Evolutionary conservation across 2,888 invertebrate genomes (phyloP).

Genomic region (Drosophila conformis): DNA sequence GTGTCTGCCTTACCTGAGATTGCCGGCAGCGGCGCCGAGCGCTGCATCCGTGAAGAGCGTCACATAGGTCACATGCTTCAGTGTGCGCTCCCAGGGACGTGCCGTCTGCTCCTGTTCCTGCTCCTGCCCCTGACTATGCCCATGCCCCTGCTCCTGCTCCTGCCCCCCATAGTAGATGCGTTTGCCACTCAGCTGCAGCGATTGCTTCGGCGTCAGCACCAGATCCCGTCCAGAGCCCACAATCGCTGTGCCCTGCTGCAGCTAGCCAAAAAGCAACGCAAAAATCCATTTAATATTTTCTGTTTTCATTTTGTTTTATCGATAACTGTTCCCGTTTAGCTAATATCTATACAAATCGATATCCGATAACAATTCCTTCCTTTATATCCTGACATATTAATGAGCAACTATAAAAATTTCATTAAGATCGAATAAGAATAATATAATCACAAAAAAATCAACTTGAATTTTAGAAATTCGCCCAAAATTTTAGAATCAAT

Average conservation of each 20-base stretch:
- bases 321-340: background rate
- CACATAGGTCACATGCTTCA: slow-evolving; percentile 89
- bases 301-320: background rate
- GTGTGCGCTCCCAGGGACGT: slow-evolving; percentile 88
- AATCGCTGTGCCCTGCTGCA: slow-evolving; percentile 56
- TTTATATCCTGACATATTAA: too few relatives aligned
- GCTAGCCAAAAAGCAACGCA: slow-evolving; percentile 18
- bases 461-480: background rate
- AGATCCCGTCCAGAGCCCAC: slow-evolving; percentile 81
- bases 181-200: slow-evolving; percentile 79
- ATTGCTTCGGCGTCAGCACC: slow-evolving; percentile 82
- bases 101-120: background rate
- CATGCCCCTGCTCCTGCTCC: background rate
- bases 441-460: background rate
- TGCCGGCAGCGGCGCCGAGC: slow-evolving; percentile 69
- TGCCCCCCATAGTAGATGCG: slow-evolving; percentile 81
- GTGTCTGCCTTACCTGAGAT: slow-evolving; percentile 78
- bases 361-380: too few relatives aligned
- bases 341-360: background rate
- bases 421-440: too few relatives aligned
- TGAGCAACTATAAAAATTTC: background rate
- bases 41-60: slow-evolving; percentile 85
- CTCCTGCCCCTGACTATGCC: background rate
- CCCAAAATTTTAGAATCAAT: background rate
- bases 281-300: too few relatives aligned